A percentile compares a stretch with the other conserved stretches of the same genome.
Conservation (phyloP, 2,888 invertebrate genomes). For the Agriopis aurantiaria region DNA sequence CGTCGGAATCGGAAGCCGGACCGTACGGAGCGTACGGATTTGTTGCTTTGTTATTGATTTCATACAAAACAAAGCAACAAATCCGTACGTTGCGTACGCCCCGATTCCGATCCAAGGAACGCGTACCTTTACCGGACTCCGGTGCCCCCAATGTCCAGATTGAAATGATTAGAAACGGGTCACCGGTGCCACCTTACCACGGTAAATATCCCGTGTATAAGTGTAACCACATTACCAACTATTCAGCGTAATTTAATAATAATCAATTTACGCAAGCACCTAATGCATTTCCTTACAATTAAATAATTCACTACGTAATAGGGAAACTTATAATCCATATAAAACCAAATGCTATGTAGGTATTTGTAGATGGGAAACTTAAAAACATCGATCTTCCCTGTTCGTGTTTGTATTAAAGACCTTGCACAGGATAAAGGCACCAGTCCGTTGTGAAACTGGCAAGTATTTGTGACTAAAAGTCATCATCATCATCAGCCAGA, state of each 20-base stretch:
- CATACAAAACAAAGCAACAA: no score
- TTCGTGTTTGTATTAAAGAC: conserved; percentile 5
- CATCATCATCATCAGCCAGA: no score
- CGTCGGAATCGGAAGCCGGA: no score
- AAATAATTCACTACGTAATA: background rate
- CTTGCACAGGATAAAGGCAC: background rate
- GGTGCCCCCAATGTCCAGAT: no score
- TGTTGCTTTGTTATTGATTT: no score
- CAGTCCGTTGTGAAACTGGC: background rate
- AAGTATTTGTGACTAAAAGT: background rate
- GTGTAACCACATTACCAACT: background rate
- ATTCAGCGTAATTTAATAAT: background rate
- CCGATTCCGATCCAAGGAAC: no score
- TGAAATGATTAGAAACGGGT: no score
- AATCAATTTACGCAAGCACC: background rate
- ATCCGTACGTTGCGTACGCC: no score
- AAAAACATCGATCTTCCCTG: background rate
- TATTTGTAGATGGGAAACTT: background rate
- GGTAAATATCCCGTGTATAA: no score
- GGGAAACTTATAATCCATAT: background rate
- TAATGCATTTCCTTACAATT: background rate
- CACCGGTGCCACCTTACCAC: no score
- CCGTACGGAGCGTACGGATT: no score
- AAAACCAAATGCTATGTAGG: background rate
- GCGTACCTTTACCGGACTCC: no score